phyloP scores from a whole-genome alignment of 2,888 invertebrate species.

The Drosophila algonquin region DNA sequence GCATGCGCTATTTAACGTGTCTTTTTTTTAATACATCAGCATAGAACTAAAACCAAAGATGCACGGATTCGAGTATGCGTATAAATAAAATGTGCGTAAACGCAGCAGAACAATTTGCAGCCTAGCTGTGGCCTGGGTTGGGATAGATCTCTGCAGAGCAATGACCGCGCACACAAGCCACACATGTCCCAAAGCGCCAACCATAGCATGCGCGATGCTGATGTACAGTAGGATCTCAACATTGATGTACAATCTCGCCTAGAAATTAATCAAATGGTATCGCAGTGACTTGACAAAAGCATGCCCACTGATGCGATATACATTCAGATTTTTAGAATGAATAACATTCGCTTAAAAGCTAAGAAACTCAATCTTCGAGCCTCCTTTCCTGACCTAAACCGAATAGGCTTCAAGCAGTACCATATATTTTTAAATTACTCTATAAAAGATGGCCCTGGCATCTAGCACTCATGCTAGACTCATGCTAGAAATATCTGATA shows the following conservation, averaged over 20 bases:
- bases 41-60: constrained; percentile 38
- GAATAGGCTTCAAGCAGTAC: too few species aligned
- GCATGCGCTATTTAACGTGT: constrained; percentile 45
- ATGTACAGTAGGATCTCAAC: constrained; percentile 39
- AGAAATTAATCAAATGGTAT: neutral
- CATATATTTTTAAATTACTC: too few species aligned
- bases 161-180: constrained; percentile 50
- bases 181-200: constrained; percentile 37
- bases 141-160: constrained; percentile 30
- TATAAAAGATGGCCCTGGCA: too few species aligned
- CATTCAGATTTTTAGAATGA: too few species aligned
- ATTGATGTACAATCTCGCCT: constrained; percentile 14
- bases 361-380: too few species aligned
- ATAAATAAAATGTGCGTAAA: constrained; percentile 51
- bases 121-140: constrained; percentile 21
- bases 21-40: constrained; percentile 32
- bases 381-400: too few species aligned
- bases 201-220: constrained; percentile 37
- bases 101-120: constrained; percentile 42
- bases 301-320: too few species aligned
- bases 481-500: neutral
- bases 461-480: too few species aligned
- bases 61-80: constrained; percentile 38
- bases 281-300: too few species aligned
- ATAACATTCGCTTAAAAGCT: too few species aligned